A percentile compares a stretch with the other conserved stretches of the same genome.
These are phyloP conservation scores for Drosophila antonietae DNA, from an alignment of 2,888 invertebrate genomes.

Conservation along the genomic window DNA sequence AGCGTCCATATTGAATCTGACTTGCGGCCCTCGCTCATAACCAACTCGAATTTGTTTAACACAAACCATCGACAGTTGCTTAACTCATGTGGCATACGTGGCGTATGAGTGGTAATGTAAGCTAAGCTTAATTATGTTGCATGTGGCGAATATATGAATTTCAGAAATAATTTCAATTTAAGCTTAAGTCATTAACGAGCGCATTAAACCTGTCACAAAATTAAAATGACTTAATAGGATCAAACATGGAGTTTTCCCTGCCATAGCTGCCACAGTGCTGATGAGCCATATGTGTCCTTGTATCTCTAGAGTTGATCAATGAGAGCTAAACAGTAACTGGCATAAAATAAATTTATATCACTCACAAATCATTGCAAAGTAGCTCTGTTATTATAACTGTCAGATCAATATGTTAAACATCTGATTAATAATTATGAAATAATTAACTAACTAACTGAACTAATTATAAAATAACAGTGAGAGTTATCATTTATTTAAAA, in stretches of 20 bases:
- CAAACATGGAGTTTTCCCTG: background rate
- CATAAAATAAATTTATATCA: too few species aligned
- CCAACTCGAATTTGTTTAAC: background rate
- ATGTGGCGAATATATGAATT: constrained; percentile 2
- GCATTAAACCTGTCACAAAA: constrained; percentile 3
- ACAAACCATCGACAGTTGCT: constrained; percentile 1
- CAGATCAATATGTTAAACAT: too few species aligned
- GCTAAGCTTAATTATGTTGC: constrained; percentile 54
- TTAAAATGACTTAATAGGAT: background rate
- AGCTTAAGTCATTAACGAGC: constrained; percentile 8
- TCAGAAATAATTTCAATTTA: constrained; percentile 1
- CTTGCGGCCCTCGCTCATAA: background rate
- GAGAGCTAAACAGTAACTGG: too few species aligned
- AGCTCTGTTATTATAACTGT: too few species aligned
- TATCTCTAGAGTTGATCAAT: background rate
- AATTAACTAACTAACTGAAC: too few species aligned
- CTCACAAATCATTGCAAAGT: too few species aligned
- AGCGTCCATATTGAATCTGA: constrained; percentile 33
- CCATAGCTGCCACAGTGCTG: background rate
- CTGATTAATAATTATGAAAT: too few species aligned
- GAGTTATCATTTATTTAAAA: too few species aligned
- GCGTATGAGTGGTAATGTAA: constrained; percentile 57
- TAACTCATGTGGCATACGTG: constrained; percentile 25
- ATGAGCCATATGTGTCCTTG: background rate
- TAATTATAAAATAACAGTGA: too few species aligned